These are phyloP conservation scores for Nebria ingens DNA, from an alignment of 1,140 invertebrate genomes.

Conservation along the genomic window DNA sequence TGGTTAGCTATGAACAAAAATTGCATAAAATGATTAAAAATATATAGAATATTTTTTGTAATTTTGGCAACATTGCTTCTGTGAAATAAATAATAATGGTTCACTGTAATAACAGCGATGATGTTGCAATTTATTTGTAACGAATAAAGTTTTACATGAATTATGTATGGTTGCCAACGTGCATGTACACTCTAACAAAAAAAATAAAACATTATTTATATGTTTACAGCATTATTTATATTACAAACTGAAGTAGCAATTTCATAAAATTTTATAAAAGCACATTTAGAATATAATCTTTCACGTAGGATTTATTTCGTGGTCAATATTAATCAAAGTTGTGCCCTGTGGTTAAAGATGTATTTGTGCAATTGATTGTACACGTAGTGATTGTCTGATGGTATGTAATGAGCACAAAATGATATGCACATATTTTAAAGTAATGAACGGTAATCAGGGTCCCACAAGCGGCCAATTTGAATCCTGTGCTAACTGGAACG, in stretches of 20 bases:
- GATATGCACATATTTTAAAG: slow-evolving; percentile 8
- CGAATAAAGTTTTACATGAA: slow-evolving; percentile 1
- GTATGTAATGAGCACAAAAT: not conserved
- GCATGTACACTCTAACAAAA: not conserved
- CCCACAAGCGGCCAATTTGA: not conserved
- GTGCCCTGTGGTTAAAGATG: not conserved
- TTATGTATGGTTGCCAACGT: not conserved
- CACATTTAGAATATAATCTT: too few relatives aligned
- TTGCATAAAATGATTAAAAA: too few relatives aligned
- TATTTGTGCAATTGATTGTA: not conserved
- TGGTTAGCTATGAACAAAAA: too few relatives aligned
- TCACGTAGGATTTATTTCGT: too few relatives aligned
- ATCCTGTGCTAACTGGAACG: slow-evolving; percentile 4
- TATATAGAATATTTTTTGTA: too few relatives aligned
- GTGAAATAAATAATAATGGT: not conserved
- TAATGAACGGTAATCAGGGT: slow-evolving; percentile 4
- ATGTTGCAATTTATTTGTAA: slow-evolving; percentile 5
- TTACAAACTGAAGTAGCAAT: too few relatives aligned
- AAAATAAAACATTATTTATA: not conserved
- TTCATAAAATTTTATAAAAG: too few relatives aligned
- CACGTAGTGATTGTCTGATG: not conserved
- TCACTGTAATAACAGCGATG: not conserved
- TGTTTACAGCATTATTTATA: too few relatives aligned
- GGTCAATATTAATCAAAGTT: too few relatives aligned
- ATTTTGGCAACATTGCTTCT: not conserved